Evolutionary conservation across 1,140 invertebrate genomes (phyloP).

Genomic region (Trinorchestia longiramus): DNA sequence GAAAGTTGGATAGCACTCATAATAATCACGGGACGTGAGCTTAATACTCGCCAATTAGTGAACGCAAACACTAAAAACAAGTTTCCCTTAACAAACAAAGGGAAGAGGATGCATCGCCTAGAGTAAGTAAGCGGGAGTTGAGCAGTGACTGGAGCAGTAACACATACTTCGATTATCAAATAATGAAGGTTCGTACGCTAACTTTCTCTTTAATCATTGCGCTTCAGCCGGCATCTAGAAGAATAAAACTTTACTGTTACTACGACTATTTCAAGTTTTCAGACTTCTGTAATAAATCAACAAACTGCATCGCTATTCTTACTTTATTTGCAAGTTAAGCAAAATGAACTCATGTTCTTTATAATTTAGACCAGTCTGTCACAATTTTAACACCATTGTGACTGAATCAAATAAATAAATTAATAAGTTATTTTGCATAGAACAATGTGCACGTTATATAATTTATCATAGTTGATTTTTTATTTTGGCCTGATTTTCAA

Average conservation of each 20-base stretch:
- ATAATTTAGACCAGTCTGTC: no score
- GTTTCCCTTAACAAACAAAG: constrained; percentile 33
- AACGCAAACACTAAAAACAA: neutral
- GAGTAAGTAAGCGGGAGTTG: neutral
- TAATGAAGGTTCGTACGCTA: neutral
- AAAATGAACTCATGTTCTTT: neutral
- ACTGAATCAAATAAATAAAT: no score
- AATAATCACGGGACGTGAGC: neutral
- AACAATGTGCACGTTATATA: no score
- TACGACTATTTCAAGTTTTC: neutral
- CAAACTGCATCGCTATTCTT: neutral
- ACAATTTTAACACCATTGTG: no score
- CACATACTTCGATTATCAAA: neutral
- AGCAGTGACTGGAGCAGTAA: neutral
- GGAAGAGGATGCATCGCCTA: neutral
- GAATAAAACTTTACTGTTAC: neutral
- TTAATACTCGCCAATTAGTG: neutral
- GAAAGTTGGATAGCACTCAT: neutral
- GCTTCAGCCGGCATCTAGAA: neutral
- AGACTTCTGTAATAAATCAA: neutral
- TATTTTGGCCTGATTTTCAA: no score
- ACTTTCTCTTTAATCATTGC: neutral
- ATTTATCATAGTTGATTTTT: no score
- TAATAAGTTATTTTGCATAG: no score
- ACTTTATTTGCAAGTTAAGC: neutral